Evolutionary conservation across 2,888 invertebrate species (phyloP).

Genomic region (Scotopteryx bipunctaria): DNA sequence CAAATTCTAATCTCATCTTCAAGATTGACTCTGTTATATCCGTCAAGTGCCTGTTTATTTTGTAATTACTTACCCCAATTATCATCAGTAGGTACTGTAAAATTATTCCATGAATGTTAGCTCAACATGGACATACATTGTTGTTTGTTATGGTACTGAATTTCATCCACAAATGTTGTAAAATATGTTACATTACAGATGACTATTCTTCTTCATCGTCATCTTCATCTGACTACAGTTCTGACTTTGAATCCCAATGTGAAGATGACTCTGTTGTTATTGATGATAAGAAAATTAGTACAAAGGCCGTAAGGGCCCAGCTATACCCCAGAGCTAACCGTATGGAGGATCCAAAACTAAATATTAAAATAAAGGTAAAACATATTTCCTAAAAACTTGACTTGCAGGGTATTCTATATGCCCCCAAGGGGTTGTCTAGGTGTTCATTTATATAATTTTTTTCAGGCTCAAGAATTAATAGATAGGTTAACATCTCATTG

Average conservation of each 20-base stretch:
- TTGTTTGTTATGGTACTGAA: not conserved
- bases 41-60: not conserved
- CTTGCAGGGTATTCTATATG: too few species aligned
- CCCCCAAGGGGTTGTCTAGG: too few species aligned
- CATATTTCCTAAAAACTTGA: not conserved
- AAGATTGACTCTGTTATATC: not conserved
- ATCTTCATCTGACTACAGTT: conserved; percentile 71
- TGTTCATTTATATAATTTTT: conserved; percentile 18
- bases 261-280: conserved; percentile 72
- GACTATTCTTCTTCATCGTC: conserved; percentile 67
- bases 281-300: conserved; percentile 50
- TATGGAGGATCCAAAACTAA: conserved; percentile 72
- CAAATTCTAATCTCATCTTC: conserved; percentile 30
- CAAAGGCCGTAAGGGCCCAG: conserved; percentile 54
- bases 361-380: conserved; percentile 62
- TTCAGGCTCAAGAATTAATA: conserved; percentile 68
- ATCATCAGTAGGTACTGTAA: too few species aligned
- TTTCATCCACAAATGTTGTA: not conserved
- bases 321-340: conserved; percentile 71
- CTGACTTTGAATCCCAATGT: conserved; percentile 71
- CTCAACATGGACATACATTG: too few species aligned
- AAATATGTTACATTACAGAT: conserved; percentile 39
- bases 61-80: too few species aligned
- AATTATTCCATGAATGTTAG: too few species aligned
- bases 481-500: conserved; percentile 73